Evolutionary conservation across 2,113 vertebrate species (phyloP).

Genomic region (Onychostoma macrolepis): DNA sequence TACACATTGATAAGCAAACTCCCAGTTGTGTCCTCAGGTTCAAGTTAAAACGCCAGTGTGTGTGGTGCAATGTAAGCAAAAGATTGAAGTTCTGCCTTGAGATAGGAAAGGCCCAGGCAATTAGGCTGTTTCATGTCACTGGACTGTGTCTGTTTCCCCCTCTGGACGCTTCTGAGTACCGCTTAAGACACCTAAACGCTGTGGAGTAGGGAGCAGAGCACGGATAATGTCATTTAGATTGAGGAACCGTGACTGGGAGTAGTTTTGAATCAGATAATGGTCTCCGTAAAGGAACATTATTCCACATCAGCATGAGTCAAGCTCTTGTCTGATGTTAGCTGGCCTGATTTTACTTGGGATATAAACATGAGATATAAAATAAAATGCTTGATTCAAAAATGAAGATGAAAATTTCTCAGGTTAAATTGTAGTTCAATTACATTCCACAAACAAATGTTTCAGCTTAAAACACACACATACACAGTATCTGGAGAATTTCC

Average conservation of each 20-base stretch:
- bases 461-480: slow-evolving; percentile 26
- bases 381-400: not conserved
- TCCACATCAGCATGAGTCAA: slow-evolving; percentile 59
- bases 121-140: slow-evolving; percentile 60
- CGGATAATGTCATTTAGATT: slow-evolving; percentile 58
- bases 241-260: slow-evolving; percentile 52
- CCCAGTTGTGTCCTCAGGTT: slow-evolving; percentile 36
- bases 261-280: slow-evolving; percentile 58
- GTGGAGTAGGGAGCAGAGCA: slow-evolving; percentile 46
- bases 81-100: slow-evolving; percentile 48
- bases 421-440: not conserved
- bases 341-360: not conserved
- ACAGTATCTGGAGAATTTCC: slow-evolving; percentile 86
- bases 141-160: slow-evolving; percentile 54
- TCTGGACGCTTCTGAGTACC: slow-evolving; percentile 53
- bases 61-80: slow-evolving; percentile 54
- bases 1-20: slow-evolving; percentile 18
- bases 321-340: slow-evolving; percentile 48
- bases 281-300: slow-evolving; percentile 51
- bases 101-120: slow-evolving; percentile 60
- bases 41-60: slow-evolving; percentile 44
- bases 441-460: not conserved
- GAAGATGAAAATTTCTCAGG: not conserved
- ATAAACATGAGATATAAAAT: not conserved
- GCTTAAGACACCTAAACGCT: slow-evolving; percentile 65